Conservation (phyloP, 2,888 invertebrate species). For the Cylindroiulus punctatus region DNA sequence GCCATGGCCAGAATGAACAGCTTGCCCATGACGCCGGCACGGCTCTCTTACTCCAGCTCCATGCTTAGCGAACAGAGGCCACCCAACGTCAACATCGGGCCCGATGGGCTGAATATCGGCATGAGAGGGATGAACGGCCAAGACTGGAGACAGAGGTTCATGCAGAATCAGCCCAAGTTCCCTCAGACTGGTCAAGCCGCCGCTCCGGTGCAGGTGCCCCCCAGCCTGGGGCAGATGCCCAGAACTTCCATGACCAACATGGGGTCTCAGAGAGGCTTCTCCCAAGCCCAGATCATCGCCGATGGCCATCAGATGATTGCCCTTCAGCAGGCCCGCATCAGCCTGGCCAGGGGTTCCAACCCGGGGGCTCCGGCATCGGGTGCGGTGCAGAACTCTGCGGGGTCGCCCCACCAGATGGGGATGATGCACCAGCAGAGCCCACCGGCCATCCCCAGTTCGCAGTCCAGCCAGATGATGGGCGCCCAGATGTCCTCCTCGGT, state of each 20-base stretch:
- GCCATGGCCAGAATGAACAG: conserved; percentile 44
- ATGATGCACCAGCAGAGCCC: conserved; percentile 51
- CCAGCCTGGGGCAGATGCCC: not conserved
- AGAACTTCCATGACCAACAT: conserved; percentile 3
- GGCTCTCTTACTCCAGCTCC: conserved; percentile 78
- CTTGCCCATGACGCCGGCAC: conserved; percentile 76
- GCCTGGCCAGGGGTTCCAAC: conserved; percentile 3
- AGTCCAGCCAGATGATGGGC: conserved; percentile 44
- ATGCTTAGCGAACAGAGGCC: conserved; percentile 64
- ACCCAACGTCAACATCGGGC: conserved; percentile 72
- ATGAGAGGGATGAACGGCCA: conserved; percentile 66
- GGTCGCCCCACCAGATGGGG: conserved; percentile 37
- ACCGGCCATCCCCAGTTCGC: not conserved
- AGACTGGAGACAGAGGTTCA: conserved; percentile 70
- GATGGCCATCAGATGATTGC: conserved; percentile 36
- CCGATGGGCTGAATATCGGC: conserved; percentile 68
- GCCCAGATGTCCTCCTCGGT: conserved; percentile 49
- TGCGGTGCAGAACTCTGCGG: not conserved
- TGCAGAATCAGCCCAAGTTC: conserved; percentile 64
- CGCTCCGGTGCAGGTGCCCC: not conserved
- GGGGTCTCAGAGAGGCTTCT: conserved; percentile 43
- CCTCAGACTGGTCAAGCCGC: not conserved
- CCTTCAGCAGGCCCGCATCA: not conserved
- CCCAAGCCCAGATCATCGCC: conserved; percentile 1
- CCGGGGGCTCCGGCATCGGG: not conserved